Conservation (phyloP, 2,888 invertebrate genomes). For the Serripes groenlandicus region DNA sequence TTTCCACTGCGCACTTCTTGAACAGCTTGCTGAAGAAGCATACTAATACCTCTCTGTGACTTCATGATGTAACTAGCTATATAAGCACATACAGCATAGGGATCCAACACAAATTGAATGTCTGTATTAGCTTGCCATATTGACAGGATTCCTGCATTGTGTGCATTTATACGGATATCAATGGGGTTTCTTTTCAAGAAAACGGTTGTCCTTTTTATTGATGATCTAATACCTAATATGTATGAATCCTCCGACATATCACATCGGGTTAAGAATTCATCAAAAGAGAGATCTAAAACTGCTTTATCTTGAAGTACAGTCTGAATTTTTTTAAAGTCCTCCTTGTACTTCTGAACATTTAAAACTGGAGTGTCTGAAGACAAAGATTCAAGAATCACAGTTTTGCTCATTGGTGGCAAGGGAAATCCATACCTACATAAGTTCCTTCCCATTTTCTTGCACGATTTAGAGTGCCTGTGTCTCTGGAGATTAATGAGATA, state of each 20-base stretch:
- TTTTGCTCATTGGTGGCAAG: slow-evolving; percentile 41
- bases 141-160: slow-evolving; percentile 51
- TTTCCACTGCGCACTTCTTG: slow-evolving; percentile 47
- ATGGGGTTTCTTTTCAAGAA: slow-evolving; percentile 50
- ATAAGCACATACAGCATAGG: slow-evolving; percentile 62
- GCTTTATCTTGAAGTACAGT: slow-evolving; percentile 2
- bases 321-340: neutral
- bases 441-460: slow-evolving; percentile 36
- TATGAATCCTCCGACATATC: slow-evolving; percentile 52
- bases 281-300: slow-evolving; percentile 11
- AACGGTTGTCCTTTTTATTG: slow-evolving; percentile 41
- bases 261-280: slow-evolving; percentile 19
- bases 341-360: neutral
- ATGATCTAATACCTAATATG: slow-evolving; percentile 27
- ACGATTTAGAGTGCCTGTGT: slow-evolving; percentile 34
- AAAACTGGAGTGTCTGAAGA: neutral
- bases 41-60: slow-evolving; percentile 58
- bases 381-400: slow-evolving; percentile 28
- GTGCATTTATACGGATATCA: slow-evolving; percentile 58
- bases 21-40: slow-evolving; percentile 48
- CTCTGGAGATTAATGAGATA: neutral
- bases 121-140: slow-evolving; percentile 67
- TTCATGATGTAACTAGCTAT: slow-evolving; percentile 65
- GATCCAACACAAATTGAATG: slow-evolving; percentile 62
- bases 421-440: slow-evolving; percentile 50